Conservation (phyloP, 1,140 invertebrate species). For the Cotesia typhae region DNA sequence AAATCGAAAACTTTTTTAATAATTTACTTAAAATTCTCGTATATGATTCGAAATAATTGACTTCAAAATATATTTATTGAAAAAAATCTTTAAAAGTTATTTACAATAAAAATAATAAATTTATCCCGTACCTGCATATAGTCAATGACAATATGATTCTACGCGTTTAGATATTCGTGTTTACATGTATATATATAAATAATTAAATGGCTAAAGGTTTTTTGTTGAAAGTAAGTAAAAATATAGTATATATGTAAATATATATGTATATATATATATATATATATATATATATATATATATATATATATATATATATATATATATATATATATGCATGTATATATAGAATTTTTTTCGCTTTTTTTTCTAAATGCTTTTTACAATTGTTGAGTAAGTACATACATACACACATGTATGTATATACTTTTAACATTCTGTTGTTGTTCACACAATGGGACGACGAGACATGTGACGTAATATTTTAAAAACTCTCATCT, state of each 20-base stretch:
- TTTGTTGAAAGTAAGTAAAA: conserved; percentile 56
- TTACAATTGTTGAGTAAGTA: conserved; percentile 34
- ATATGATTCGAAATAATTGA: too few relatives aligned
- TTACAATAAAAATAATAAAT: conserved; percentile 1
- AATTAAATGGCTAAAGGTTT: conserved; percentile 45
- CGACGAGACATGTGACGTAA: conserved; percentile 21
- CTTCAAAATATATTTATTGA: too few relatives aligned
- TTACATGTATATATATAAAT: conserved; percentile 46
- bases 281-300: conserved; percentile 30
- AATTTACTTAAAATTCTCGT: too few relatives aligned
- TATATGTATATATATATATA: conserved; percentile 45
- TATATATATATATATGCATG: too few relatives aligned
- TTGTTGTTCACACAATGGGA: conserved; percentile 32
- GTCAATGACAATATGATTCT: conserved; percentile 21
- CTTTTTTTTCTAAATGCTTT: conserved; percentile 44
- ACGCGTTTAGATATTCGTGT: conserved; percentile 18
- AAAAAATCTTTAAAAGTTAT: too few relatives aligned
- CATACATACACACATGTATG: conserved; percentile 23
- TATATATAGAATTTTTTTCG: conserved; percentile 29
- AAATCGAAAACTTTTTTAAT: too few relatives aligned
- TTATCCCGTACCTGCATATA: conserved; percentile 14
- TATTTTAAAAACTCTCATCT: conserved; percentile 10
- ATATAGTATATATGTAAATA: conserved; percentile 46
- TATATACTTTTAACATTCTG: conserved; percentile 27
- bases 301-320: too few relatives aligned